A percentile compares a stretch with the other conserved stretches of the same genome.
Conservation (phyloP, 2,113 vertebrate species). For the Podarcis cretensis region DNA sequence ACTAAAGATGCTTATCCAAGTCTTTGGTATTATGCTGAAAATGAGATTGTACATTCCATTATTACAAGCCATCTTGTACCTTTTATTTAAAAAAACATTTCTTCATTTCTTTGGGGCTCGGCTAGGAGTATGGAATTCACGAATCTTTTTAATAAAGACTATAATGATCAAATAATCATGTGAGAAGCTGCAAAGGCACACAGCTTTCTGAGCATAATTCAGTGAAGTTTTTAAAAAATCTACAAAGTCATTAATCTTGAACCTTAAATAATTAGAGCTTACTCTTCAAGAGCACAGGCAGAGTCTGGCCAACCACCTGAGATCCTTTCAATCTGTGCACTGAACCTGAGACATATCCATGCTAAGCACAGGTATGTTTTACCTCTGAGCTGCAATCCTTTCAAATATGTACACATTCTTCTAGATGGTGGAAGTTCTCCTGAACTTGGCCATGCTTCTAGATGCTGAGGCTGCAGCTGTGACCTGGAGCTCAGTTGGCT, state of each 20-base stretch:
- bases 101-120: conserved; percentile 22
- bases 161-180: neutral
- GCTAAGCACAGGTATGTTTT: neutral
- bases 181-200: conserved; percentile 17
- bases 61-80: neutral
- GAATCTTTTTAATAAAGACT: conserved; percentile 35
- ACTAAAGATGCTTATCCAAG: neutral
- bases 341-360: neutral
- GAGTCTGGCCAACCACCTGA: too few species aligned
- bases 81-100: conserved; percentile 4
- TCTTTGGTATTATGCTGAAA: neutral
- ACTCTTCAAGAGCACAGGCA: too few species aligned
- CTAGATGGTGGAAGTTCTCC: neutral
- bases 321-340: too few species aligned
- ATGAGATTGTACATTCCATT: accelerated
- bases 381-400: neutral
- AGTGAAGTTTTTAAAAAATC: conserved; percentile 18
- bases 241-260: neutral
- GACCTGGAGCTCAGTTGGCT: neutral
- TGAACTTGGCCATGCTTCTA: neutral
- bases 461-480: neutral
- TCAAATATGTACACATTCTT: neutral
- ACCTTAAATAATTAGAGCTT: too few species aligned
- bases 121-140: conserved; percentile 22
- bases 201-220: neutral